Conservation (phyloP, 2,113 vertebrate species). For the Nymphicus hollandicus region DNA sequence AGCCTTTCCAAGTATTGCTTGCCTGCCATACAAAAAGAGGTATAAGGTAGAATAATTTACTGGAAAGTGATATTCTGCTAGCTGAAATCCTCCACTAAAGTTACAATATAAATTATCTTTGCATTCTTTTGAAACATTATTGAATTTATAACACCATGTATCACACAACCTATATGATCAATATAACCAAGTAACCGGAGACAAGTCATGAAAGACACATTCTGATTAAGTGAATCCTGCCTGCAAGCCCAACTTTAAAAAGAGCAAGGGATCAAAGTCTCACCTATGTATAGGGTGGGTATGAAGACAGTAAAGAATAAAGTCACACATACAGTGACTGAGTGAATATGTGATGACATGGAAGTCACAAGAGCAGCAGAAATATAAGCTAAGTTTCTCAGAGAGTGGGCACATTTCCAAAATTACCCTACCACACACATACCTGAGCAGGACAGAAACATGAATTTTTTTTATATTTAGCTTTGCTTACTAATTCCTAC, state of each 20-base stretch:
- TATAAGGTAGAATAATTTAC: background rate
- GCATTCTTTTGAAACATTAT: background rate
- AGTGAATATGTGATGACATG: background rate
- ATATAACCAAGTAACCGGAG: background rate
- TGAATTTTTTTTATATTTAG: background rate
- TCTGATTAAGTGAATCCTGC: background rate
- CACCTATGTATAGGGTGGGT: background rate
- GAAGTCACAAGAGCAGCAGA: background rate
- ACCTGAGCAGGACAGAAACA: background rate
- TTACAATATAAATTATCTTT: background rate
- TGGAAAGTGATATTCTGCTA: background rate
- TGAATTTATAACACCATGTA: background rate
- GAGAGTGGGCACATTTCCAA: background rate
- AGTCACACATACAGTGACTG: background rate
- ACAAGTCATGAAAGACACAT: background rate
- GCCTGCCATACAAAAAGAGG: background rate
- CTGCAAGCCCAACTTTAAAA: background rate
- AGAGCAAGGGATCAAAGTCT: background rate
- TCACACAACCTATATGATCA: background rate
- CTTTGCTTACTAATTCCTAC: background rate
- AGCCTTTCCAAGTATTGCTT: background rate
- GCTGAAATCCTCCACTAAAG: background rate
- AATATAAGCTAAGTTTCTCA: background rate
- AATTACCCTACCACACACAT: background rate
- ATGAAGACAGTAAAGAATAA: background rate